Evolutionary conservation across 2,888 invertebrate species (phyloP), one percentile per base, ranked within the genome.

Genomic region (Sphaerophoria taeniata): DNA sequence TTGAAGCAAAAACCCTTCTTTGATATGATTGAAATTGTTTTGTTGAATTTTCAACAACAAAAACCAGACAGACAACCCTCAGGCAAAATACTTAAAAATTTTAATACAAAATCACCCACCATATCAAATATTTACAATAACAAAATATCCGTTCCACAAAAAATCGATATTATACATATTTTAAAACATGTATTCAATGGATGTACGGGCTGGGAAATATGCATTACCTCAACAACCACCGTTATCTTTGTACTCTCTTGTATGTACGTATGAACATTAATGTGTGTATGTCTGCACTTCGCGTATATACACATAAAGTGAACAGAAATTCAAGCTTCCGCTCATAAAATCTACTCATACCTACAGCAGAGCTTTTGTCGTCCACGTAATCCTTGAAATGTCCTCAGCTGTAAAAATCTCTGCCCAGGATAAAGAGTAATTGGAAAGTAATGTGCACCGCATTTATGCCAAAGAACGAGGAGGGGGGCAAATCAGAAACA

Each of bases 301-400:
- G 24, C 24, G 39, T 12, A 3, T 11, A n/a, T n/a, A n/a, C n/a
- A 43, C 39, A 43, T 43, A 43, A 43, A 11, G 36, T 47, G 43
- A 39, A 43, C 60, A 61, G 12, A 45, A 43, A 33, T 31, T 47
- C 11, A 4, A 49, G 51, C 45, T 43, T 24, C 43, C 55, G 6
- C 34, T 24, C 16, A n/a, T 12, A 70, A 55, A 51, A 53, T 39
- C 53, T 4, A 39, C 24, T 24, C 24, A 24, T 24, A 24, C 24
- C 24, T 63, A 65, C 6, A 39, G 45, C 70, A 24, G 24, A 24
- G 24, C 24, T 24, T 75, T 36, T 70, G 70, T 36, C 63, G 70
- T 70, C 45, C 49, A 71, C 36, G 58, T 56, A 71, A 81, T 76
- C 81, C 81, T 81, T 76, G 58, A 65, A 81, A 76, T 14, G 76